Evolutionary conservation across 2,797 vertebrate genomes (phyloP), one percentile per base, ranked within the genome.

Genomic region (Scleropages formosus): DNA sequence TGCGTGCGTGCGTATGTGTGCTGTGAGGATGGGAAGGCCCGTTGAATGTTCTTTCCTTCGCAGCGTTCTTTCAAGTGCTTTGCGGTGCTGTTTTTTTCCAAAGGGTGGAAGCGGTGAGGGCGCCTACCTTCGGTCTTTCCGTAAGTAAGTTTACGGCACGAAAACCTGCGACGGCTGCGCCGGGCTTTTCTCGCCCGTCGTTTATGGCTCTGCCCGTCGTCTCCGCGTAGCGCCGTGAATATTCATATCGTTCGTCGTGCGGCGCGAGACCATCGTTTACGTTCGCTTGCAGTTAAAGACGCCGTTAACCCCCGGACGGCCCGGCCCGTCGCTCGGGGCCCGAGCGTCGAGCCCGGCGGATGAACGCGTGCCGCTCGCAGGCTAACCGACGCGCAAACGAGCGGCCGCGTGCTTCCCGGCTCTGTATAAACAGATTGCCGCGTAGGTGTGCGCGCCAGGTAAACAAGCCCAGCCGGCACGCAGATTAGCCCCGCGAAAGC

Each of bases 11-110:
- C 26, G 9, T 26, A 24, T 78, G 82, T 87, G 85, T 12, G 22
- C 83, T 12, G 82, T 84, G 88, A 87, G n/a, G n/a, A n/a, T n/a
- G n/a, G n/a, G n/a, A n/a, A n/a, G n/a, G n/a, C n/a, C n/a, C n/a
- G n/a, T 89, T n/a, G 88, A 90, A 88, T 88, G 86, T 81, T 86
- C 85, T 85, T 85, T 84, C 85, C 86, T 84, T 80, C 76, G 80
- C 80, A 71, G 87, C 85, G 82, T 84, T 85, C 85, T 83, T 75
- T 87, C 88, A 72, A 79, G 84, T 24, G 6, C 39, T 44, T 27
- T 58, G 16, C 58, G 10, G 10, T 15, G 4, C 10, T 18, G 12
- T 44, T 18, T 56, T 22, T 59, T 67, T 53, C 27, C 15, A n/a
- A 11, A 3, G n/a, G 44, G 22, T 13, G 47, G 7, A 22, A 11